These are phyloP conservation scores for Mamestra brassicae DNA, from an alignment of 2,888 invertebrate genomes.

Conservation along the genomic window DNA sequence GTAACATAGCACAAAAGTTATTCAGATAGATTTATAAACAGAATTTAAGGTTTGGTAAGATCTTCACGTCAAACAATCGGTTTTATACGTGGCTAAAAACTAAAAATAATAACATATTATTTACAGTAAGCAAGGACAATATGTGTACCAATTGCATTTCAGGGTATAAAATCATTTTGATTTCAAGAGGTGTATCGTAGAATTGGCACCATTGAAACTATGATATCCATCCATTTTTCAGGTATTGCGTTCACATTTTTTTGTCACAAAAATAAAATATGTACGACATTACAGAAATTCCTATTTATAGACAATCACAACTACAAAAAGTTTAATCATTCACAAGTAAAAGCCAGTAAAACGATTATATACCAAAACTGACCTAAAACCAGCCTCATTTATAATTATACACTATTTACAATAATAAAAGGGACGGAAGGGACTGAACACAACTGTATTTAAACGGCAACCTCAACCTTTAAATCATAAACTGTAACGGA, in stretches of 20 bases:
- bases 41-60: too few species aligned
- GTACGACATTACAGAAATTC: neutral
- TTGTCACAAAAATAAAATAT: constrained; percentile 1
- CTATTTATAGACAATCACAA: neutral
- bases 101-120: too few species aligned
- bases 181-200: too few species aligned
- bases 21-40: too few species aligned
- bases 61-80: too few species aligned
- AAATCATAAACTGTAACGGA: constrained; percentile 19
- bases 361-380: neutral
- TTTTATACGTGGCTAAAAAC: too few species aligned
- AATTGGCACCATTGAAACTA: too few species aligned
- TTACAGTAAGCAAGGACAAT: neutral
- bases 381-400: constrained; percentile 3
- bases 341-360: neutral
- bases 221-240: neutral
- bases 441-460: constrained; percentile 26
- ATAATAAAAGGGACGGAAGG: constrained; percentile 14
- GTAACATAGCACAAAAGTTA: too few species aligned
- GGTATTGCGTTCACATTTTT: neutral
- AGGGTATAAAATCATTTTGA: too few species aligned
- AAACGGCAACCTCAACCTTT: constrained; percentile 16
- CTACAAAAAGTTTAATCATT: neutral
- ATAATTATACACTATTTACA: constrained; percentile 31
- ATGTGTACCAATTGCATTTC: neutral